Evolutionary conservation across 2,797 vertebrate genomes (phyloP).

Genomic region (Anomalospiza imberbis): DNA sequence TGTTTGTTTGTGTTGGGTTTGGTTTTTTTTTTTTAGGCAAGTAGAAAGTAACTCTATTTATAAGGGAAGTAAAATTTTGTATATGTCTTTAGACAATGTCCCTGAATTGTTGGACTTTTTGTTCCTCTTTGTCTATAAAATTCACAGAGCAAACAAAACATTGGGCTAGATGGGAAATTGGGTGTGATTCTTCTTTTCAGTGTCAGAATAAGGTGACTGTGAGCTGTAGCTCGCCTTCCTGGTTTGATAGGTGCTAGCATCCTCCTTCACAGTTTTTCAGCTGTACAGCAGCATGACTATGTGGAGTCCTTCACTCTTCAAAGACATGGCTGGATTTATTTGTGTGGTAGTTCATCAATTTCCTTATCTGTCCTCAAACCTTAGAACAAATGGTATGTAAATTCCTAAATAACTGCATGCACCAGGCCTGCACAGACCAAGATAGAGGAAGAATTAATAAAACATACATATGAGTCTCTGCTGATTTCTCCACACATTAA

Average conservation of each 20-base stretch:
- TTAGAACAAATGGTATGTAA: conserved; percentile 1
- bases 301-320: background rate
- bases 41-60: background rate
- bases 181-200: background rate
- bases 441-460: conserved; percentile 46
- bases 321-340: background rate
- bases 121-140: background rate
- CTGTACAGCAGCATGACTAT: background rate
- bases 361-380: conserved; percentile 42
- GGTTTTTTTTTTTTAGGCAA: background rate
- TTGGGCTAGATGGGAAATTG: background rate
- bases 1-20: background rate
- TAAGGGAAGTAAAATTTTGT: background rate
- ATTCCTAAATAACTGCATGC: conserved; percentile 30
- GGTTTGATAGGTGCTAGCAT: background rate
- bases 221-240: background rate
- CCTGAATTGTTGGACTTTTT: background rate
- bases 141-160: background rate
- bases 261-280: background rate
- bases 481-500: conserved; percentile 10
- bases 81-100: background rate
- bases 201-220: background rate
- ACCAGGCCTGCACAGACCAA: conserved; percentile 27
- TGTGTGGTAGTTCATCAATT: background rate
- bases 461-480: background rate